Conservation (phyloP, 1,140 invertebrate species). For the Spodoptera frugiperda region DNA sequence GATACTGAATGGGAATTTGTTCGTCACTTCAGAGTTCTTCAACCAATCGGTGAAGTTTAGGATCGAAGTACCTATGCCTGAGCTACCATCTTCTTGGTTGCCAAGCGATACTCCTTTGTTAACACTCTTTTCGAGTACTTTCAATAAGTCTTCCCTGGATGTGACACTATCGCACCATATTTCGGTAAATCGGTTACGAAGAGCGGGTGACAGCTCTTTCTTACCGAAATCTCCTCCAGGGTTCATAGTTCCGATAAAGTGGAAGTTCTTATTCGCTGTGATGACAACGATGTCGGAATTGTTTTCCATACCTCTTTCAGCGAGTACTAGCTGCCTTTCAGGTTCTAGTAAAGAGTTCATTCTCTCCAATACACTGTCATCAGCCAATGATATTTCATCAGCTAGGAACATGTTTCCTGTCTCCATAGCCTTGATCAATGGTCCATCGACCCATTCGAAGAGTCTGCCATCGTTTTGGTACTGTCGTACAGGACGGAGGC, state of each 20-base stretch:
- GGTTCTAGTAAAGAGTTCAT: constrained; percentile 98
- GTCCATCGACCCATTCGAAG: constrained; percentile 99
- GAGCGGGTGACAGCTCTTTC: constrained; percentile 99
- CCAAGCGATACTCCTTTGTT: constrained; percentile 81
- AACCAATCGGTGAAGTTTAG: constrained; percentile 94
- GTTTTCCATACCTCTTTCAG: constrained; percentile 93
- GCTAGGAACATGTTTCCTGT: constrained; percentile 96
- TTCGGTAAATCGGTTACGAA: constrained; percentile 99
- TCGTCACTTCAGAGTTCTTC: constrained; percentile 90
- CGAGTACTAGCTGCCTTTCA: constrained; percentile 95
- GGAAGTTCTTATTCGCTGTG: constrained; percentile 92
- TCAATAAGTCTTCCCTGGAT: constrained; percentile 90
- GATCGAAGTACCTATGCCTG: constrained; percentile 89
- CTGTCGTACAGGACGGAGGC: constrained; percentile 95
- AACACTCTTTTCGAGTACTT: constrained; percentile 94
- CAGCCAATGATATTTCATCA: constrained; percentile 99
- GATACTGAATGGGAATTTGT: constrained; percentile 94
- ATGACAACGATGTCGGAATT: constrained; percentile 88
- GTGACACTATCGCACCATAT: constrained; percentile 97
- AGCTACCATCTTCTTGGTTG: constrained; percentile 86
- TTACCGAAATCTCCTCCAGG: constrained; percentile 99
- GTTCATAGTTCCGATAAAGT: constrained; percentile 99
- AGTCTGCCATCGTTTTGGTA: constrained; percentile 88
- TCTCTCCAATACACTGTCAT: constrained; percentile 99
- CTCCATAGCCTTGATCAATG: constrained; percentile 96